Evolutionary conservation across 2,797 vertebrate genomes (phyloP).

Genomic region (Pseudomugil tenellus): DNA sequence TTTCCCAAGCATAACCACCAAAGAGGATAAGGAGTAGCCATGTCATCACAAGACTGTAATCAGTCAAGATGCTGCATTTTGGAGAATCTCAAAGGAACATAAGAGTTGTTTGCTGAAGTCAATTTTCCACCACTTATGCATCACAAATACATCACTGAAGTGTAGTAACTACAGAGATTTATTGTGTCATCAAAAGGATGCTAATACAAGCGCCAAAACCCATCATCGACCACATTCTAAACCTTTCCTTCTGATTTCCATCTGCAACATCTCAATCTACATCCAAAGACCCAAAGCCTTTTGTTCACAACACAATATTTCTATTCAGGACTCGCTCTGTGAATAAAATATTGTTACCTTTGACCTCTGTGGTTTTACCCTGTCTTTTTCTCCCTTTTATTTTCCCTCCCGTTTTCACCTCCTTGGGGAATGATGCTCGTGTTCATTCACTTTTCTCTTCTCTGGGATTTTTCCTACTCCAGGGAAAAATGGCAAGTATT

Average conservation of each 20-base stretch:
- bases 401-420: slow-evolving; percentile 73
- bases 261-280: slow-evolving; percentile 63
- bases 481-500: slow-evolving; percentile 85
- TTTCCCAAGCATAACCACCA: slow-evolving; percentile 55
- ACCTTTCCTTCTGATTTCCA: slow-evolving; percentile 49
- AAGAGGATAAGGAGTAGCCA: slow-evolving; percentile 60
- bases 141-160: slow-evolving; percentile 51
- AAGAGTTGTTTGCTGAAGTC: slow-evolving; percentile 52
- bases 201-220: slow-evolving; percentile 58
- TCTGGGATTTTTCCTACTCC: slow-evolving; percentile 88
- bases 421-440: slow-evolving; percentile 64
- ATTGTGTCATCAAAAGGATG: slow-evolving; percentile 57
- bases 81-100: slow-evolving; percentile 51
- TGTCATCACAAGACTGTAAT: slow-evolving; percentile 66
- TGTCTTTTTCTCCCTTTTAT: slow-evolving; percentile 69
- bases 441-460: slow-evolving; percentile 70
- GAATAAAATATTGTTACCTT: slow-evolving; percentile 98
- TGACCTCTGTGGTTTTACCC: slow-evolving; percentile 94
- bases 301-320: slow-evolving; percentile 91
- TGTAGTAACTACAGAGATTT: slow-evolving; percentile 40
- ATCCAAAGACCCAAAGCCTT: slow-evolving; percentile 66
- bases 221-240: slow-evolving; percentile 57
- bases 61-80: slow-evolving; percentile 36
- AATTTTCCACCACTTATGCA: slow-evolving; percentile 31
- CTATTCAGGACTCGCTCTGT: slow-evolving; percentile 94